Evolutionary conservation across 2,797 vertebrate species (phyloP).

Genomic region (Cynodonichthys magdalenae): DNA sequence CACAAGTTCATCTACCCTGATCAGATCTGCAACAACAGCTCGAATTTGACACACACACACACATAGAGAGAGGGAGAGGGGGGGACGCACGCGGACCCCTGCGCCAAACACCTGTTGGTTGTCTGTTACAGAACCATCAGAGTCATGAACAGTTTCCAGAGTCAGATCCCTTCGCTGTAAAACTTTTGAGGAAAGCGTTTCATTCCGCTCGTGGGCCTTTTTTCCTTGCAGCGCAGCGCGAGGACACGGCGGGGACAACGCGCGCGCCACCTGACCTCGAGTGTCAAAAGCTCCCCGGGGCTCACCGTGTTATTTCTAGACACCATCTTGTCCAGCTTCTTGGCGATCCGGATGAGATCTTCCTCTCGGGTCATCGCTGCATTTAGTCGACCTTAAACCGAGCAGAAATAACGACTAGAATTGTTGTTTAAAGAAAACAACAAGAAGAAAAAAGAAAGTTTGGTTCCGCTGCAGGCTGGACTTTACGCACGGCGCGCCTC

Average conservation of each 20-base stretch:
- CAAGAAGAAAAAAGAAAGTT: constrained; percentile 25
- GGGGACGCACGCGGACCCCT: too few species aligned
- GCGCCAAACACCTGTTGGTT: constrained; percentile 75
- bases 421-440: too few species aligned
- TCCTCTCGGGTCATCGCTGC: constrained; percentile 89
- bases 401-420: not conserved
- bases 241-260: constrained; percentile 26
- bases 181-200: not conserved
- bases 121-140: constrained; percentile 35
- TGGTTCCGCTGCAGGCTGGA: constrained; percentile 51
- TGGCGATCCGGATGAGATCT: constrained; percentile 91
- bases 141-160: too few species aligned
- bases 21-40: not conserved
- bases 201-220: constrained; percentile 21
- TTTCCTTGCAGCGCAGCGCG: constrained; percentile 25
- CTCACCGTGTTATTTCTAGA: constrained; percentile 93
- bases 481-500: constrained; percentile 70
- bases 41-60: not conserved
- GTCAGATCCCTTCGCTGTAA: not conserved
- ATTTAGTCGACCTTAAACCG: constrained; percentile 52
- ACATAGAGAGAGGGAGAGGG: too few species aligned
- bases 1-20: not conserved
- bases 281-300: constrained; percentile 56
- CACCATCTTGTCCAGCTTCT: constrained; percentile 97
- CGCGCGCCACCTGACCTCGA: constrained; percentile 60